These are phyloP conservation scores for Sebastes cheni DNA, from an alignment of 2,797 vertebrate species.

Conservation along the genomic window DNA sequence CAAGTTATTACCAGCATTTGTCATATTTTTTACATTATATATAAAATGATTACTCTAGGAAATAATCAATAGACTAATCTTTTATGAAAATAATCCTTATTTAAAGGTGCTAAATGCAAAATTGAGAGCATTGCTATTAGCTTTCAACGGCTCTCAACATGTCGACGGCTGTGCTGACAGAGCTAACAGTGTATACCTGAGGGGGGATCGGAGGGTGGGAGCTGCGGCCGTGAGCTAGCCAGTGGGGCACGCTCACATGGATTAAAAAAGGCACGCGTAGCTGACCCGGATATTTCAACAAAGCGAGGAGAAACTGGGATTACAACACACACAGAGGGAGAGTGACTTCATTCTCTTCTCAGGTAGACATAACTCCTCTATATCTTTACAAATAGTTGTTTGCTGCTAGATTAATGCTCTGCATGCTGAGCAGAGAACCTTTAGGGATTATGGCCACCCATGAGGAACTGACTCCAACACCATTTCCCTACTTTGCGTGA, in stretches of 20 bases:
- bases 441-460: background rate
- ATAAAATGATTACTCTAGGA: background rate
- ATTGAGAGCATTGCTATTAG: no score
- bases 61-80: background rate
- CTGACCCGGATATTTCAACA: no score
- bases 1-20: background rate
- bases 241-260: no score
- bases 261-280: rapidly evolving
- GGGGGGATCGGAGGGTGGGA: no score
- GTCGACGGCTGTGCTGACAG: no score
- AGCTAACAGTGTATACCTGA: no score
- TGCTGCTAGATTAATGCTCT: background rate
- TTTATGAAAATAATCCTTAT: background rate
- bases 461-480: background rate
- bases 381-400: background rate
- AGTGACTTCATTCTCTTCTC: background rate
- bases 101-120: background rate
- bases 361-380: background rate
- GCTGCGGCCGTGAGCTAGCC: no score
- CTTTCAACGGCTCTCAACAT: no score
- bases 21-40: background rate
- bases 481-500: background rate
- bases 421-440: background rate
- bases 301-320: no score
- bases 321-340: background rate